A percentile compares a stretch with the other conserved stretches of the same genome.
Evolutionary conservation across 2,888 invertebrate genomes (phyloP).

Genomic region (Sinopyrophorus schimmeli): DNA sequence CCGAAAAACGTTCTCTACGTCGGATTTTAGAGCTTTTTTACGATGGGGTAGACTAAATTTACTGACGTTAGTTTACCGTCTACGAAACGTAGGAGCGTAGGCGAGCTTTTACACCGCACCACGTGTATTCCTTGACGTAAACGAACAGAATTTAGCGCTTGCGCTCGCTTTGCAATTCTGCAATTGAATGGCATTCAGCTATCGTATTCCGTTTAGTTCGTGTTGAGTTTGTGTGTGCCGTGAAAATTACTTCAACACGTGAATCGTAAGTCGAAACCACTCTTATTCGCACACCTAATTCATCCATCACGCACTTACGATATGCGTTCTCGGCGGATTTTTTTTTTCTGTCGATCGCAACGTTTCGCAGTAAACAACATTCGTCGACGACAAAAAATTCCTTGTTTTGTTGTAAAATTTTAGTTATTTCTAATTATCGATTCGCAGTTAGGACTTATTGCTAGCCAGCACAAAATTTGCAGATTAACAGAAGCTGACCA

Average conservation of each 20-base stretch:
- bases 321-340: too few relatives aligned
- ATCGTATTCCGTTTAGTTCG: constrained; percentile 32
- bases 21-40: constrained; percentile 10
- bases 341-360: too few relatives aligned
- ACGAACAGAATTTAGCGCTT: constrained; percentile 24
- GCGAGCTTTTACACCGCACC: constrained; percentile 34
- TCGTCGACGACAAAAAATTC: too few relatives aligned
- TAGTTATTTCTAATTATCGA: too few relatives aligned
- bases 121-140: constrained; percentile 30
- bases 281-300: too few relatives aligned
- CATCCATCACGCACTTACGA: too few relatives aligned
- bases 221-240: constrained; percentile 29
- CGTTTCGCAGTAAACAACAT: too few relatives aligned
- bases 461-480: too few relatives aligned
- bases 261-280: constrained; percentile 31
- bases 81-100: constrained; percentile 22
- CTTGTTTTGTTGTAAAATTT: too few relatives aligned
- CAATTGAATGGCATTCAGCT: constrained; percentile 32
- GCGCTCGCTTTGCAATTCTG: constrained; percentile 24
- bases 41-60: constrained; percentile 1
- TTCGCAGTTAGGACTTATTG: too few relatives aligned
- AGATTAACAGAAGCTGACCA: too few relatives aligned
- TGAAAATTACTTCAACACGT: constrained; percentile 29
- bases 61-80: constrained; percentile 19
- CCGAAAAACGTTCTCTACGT: constrained; percentile 7